Conservation (phyloP, 2,888 invertebrate species). For the Heliconius ethilla region DNA sequence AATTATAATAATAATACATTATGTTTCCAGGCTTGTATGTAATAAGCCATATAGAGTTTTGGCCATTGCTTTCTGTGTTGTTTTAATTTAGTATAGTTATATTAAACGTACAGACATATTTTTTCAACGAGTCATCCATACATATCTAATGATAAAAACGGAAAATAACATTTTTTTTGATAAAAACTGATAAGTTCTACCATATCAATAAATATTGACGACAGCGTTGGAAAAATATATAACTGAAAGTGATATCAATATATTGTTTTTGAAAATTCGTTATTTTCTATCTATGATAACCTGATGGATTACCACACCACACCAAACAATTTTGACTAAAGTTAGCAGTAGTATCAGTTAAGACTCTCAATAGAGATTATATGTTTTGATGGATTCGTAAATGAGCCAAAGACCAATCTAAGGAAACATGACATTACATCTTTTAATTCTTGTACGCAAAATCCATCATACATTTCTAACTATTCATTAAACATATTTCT, state of each 20-base stretch:
- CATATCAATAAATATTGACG: constrained; percentile 17
- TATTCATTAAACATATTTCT: background rate
- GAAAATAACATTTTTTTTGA: constrained; percentile 22
- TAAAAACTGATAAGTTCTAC: constrained; percentile 29
- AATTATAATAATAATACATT: background rate
- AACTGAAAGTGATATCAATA: background rate
- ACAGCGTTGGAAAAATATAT: background rate
- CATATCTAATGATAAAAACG: constrained; percentile 36
- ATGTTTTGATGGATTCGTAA: too few species aligned
- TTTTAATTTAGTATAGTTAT: constrained; percentile 36
- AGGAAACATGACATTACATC: background rate
- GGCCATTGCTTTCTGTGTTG: constrained; percentile 70
- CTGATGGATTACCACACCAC: too few species aligned
- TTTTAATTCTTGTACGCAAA: background rate
- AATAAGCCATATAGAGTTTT: constrained; percentile 74
- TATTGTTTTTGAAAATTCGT: background rate
- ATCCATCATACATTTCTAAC: background rate
- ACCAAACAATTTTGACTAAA: too few species aligned
- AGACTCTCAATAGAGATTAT: too few species aligned
- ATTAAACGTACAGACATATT: background rate
- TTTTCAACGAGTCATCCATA: constrained; percentile 6
- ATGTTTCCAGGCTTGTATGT: constrained; percentile 26
- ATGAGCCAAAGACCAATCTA: too few species aligned
- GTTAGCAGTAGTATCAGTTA: too few species aligned
- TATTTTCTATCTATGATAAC: background rate